These are phyloP conservation scores for Selene dorsalis DNA, from an alignment of 2,797 vertebrate genomes.

Conservation along the genomic window DNA sequence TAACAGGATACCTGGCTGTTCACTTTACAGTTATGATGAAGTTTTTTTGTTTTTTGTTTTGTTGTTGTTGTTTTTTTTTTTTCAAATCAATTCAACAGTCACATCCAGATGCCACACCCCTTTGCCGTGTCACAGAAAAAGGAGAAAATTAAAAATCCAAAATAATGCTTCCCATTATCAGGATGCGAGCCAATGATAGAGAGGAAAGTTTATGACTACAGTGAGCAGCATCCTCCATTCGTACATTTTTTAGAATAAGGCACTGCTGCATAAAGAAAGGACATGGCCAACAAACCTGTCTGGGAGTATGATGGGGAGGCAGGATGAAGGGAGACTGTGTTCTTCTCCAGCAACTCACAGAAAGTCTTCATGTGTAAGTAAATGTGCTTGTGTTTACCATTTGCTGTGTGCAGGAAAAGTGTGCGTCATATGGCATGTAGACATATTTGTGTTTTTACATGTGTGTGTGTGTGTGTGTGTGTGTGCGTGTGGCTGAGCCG, in stretches of 20 bases:
- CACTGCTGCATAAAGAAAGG: conserved; percentile 86
- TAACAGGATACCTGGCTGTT: conserved; percentile 82
- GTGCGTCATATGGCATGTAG: conserved; percentile 70
- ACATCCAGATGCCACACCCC: conserved; percentile 76
- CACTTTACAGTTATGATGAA: conserved; percentile 79
- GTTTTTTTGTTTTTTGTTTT: conserved; percentile 35
- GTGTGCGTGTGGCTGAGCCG: conserved; percentile 47
- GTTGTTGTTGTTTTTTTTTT: conserved; percentile 22
- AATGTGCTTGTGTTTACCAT: conserved; percentile 69
- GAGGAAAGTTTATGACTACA: conserved; percentile 80
- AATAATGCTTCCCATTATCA: conserved; percentile 59
- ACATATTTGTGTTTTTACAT: conserved; percentile 68
- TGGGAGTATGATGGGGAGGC: conserved; percentile 77
- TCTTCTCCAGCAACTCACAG: conserved; percentile 75
- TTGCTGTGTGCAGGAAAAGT: conserved; percentile 57
- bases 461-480: conserved; percentile 40
- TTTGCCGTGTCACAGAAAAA: conserved; percentile 81
- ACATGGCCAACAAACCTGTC: conserved; percentile 78
- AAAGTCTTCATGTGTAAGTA: conserved; percentile 67
- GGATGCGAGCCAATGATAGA: conserved; percentile 65
- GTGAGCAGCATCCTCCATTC: conserved; percentile 87
- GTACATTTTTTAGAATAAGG: conserved; percentile 85
- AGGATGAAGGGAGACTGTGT: conserved; percentile 70
- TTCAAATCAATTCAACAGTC: conserved; percentile 80
- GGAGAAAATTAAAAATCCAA: conserved; percentile 69